Conservation (phyloP, 2,113 vertebrate genomes). For the Psammodynastes pulverulentus region DNA sequence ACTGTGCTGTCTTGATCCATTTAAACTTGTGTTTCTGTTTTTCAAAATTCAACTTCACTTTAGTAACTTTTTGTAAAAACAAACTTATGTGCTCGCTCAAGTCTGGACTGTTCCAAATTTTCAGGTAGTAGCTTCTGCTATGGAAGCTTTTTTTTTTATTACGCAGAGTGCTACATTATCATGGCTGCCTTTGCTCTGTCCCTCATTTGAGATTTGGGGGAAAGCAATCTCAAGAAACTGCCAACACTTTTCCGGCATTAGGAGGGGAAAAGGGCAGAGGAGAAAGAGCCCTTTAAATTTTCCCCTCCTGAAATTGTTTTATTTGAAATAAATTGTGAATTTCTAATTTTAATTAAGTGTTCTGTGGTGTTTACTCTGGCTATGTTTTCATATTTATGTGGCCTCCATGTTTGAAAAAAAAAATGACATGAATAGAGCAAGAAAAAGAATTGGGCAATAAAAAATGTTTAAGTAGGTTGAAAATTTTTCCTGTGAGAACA, state of each 20-base stretch:
- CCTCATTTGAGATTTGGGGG: constrained; percentile 18
- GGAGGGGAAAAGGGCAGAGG: constrained; percentile 48
- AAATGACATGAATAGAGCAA: not conserved
- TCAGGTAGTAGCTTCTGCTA: constrained; percentile 12
- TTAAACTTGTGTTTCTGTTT: not conserved
- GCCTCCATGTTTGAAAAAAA: not conserved
- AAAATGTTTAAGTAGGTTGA: not conserved
- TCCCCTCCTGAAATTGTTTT: constrained; percentile 60
- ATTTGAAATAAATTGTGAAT: constrained; percentile 74
- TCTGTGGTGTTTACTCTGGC: constrained; percentile 31
- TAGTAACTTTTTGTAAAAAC: not conserved
- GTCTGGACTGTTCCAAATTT: constrained; percentile 29
- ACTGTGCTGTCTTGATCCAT: constrained; percentile 32
- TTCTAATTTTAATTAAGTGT: constrained; percentile 62
- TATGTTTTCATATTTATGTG: not conserved
- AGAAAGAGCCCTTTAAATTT: constrained; percentile 40
- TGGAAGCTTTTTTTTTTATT: not conserved
- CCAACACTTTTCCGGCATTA: constrained; percentile 35
- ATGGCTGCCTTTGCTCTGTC: constrained; percentile 19
- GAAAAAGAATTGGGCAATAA: not conserved
- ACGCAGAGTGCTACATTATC: constrained; percentile 26
- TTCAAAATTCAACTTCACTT: constrained; percentile 4
- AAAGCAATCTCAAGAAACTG: constrained; percentile 45
- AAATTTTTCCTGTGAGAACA: not conserved
- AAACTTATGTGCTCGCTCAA: constrained; percentile 1